Base-by-base conservation (phyloP, 2,797 vertebrate genomes). In the Fistularia commersonii region DNA sequence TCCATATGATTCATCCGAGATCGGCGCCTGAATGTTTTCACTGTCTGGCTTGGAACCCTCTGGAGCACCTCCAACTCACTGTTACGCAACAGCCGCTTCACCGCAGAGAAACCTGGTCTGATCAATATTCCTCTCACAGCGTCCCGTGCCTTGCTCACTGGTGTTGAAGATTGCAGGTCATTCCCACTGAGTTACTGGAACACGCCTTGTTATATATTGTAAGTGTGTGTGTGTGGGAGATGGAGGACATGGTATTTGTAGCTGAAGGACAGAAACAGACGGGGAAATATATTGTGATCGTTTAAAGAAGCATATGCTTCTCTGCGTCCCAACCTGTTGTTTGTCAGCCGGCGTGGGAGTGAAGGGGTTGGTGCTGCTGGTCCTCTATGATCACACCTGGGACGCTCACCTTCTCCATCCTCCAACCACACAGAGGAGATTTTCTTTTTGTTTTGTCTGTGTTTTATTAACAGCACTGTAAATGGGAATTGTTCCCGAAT, bases 71-170 rank as follows among this genome's bases (percentile, higher is more conserved):
- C 56, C 71, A 53, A n/a, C 72, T 67, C 51, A 1, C 15, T 53
- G 55, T 67, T 80, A 41, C 53, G 45, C 54, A 71, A 79, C 60
- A 51, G 51, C 39, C 36, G 48, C 55, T 8, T 64, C 65, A 11
- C 65, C 57, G 39, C 1, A 37, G 55, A 69, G 32, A n/a, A 35
- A 48, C 9, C 39, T 3, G 48, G 34, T 63, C 61, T 49, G 54
- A 76, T 80, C 78, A 55, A 57, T 74, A 68, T 42, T 55, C 52
- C 37, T 46, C 41, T 46, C 45, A 45, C 57, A 34, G n/a, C 38
- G 32, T 54, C 37, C 38, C 11, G n/a, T 6, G 31, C 53, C 37
- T 51, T 5, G 2, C 36, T 37, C 46, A 44, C 44, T 38, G 38
- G 61, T 54, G 54, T 63, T 41, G 37, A 61, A 14, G 48, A 61